Conservation (phyloP, 2,797 vertebrate genomes). For the Prunella strophiata region DNA sequence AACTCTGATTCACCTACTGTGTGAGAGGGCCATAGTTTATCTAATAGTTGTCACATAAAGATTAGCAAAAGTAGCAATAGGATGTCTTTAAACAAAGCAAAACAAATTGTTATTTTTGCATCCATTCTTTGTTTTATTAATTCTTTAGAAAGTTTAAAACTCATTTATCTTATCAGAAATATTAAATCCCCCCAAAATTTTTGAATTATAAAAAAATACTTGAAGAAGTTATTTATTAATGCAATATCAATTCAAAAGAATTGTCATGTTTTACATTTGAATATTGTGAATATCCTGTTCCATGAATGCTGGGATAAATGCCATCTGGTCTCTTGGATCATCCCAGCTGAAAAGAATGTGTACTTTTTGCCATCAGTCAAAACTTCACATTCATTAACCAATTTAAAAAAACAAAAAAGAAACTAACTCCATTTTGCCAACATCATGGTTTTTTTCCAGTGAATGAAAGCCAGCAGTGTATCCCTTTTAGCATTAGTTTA, state of each 20-base stretch:
- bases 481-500: background rate
- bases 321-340: constrained; percentile 30
- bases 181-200: background rate
- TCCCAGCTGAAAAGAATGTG: constrained; percentile 27
- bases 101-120: background rate
- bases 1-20: background rate
- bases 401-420: background rate
- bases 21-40: background rate
- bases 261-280: constrained; percentile 62
- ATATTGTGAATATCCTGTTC: constrained; percentile 13
- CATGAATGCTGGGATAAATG: constrained; percentile 17
- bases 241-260: constrained; percentile 65
- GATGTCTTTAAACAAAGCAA: background rate
- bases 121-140: background rate
- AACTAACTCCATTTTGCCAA: background rate
- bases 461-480: background rate
- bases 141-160: background rate
- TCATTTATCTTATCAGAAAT: constrained; percentile 36
- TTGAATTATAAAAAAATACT: constrained; percentile 50
- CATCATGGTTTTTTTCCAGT: background rate
- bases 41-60: background rate
- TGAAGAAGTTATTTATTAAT: constrained; percentile 61
- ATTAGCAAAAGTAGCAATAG: background rate
- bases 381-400: constrained; percentile 45
- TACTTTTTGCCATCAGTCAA: constrained; percentile 47